A percentile compares a stretch with the other conserved stretches of the same genome.
Evolutionary conservation across 2,113 vertebrate genomes (phyloP).

Genomic region (Xyliphius kryptos): DNA sequence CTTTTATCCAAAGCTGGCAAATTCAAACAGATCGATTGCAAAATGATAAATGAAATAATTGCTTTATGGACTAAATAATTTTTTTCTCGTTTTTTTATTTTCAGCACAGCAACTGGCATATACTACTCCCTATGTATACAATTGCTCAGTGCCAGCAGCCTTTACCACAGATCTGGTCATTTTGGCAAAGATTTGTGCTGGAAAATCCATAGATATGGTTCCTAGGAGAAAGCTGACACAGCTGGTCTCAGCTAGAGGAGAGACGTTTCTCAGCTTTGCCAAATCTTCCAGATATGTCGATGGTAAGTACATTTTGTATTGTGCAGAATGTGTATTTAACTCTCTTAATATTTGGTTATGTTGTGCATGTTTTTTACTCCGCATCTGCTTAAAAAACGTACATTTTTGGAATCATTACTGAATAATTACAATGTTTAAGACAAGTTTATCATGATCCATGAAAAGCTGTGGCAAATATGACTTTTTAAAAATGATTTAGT

Average conservation of each 20-base stretch:
- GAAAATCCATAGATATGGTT: conserved; percentile 42
- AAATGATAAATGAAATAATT: too few species aligned
- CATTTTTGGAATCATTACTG: too few species aligned
- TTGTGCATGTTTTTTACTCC: background rate
- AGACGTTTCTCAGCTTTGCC: conserved; percentile 78
- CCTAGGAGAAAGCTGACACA: conserved; percentile 51
- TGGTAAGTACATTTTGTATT: conserved; percentile 61
- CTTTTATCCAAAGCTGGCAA: too few species aligned
- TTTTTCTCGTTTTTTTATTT: conserved; percentile 21
- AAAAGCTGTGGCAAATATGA: too few species aligned
- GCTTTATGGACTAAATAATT: background rate
- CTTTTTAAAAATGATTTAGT: too few species aligned
- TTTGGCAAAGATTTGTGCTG: conserved; percentile 68
- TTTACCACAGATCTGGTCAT: conserved; percentile 65
- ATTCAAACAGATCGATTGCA: too few species aligned
- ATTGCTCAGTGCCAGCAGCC: conserved; percentile 71
- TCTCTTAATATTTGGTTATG: background rate
- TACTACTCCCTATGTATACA: conserved; percentile 78
- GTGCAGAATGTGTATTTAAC: background rate
- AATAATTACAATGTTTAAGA: too few species aligned
- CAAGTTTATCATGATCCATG: too few species aligned
- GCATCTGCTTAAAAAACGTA: too few species aligned
- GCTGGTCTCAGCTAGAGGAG: conserved; percentile 68
- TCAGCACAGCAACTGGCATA: conserved; percentile 75
- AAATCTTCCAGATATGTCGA: conserved; percentile 76